Evolutionary conservation across 2,888 invertebrate species (phyloP), one percentile per base, ranked within the genome.

Genomic region (Pandemis corylana): DNA sequence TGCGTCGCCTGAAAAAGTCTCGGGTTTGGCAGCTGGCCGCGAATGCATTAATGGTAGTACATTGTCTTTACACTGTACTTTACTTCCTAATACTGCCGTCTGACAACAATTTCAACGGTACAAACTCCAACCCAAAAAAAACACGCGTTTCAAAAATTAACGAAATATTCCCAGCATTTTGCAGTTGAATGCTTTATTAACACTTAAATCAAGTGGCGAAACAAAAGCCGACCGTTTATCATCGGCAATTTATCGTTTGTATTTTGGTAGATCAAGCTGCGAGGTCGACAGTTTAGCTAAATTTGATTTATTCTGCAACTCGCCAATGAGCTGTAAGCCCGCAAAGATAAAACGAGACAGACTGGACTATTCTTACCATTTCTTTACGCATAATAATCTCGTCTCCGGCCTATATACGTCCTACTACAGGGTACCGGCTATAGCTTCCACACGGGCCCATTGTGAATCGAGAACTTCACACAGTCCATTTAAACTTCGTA

Each of bases 261-360:
- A 78, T 78, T 79, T 53, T 76, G 72, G 77, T 77, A 79, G 74
- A 80, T 81, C 82, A 80, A 77, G 77, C 76, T 76, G 72, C 75
- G 77, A 49, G 78, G 76, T 82, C 81, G 83, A 78, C 84, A 80
- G 81, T 82, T 84, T 84, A 82, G 84, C 83, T 79, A 82, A 83
- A 87, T 85, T 85, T 88, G 89, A 89, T 89, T 88, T 88, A 88
- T 87, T 78, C 71, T 78, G 77, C 71, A 82, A 85, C 84, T 84
- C 83, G 78, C 83, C 86, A 85, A 85, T 88, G 85, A 85, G 83
- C 86, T 84, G 84, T 81, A 75, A 83, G 77, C 67, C 68, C 51
- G 0, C 84, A 85, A 74, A 85, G 87, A 86, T 72, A 76, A 80
- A 44, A 9, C 7, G 6, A 12, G n/a, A 12, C 46, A 75, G 74